A percentile compares a stretch with the other conserved stretches of the same genome.
Evolutionary conservation across 2,797 vertebrate genomes (phyloP).

Genomic region (Enteromius unitaeniatus): DNA sequence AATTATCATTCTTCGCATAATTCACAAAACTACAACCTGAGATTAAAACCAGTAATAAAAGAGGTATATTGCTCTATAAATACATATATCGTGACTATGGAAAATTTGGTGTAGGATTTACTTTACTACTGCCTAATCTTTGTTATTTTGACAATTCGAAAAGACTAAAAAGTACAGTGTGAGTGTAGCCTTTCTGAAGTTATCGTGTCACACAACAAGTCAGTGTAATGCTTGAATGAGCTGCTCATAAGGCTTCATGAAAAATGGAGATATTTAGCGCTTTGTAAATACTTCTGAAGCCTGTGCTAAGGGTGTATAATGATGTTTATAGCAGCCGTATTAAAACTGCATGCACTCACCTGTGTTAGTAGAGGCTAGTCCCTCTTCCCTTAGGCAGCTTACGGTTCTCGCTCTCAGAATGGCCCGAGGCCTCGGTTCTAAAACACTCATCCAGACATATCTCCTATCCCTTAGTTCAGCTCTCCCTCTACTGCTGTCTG

Average conservation of each 20-base stretch:
- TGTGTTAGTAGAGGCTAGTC: conserved; percentile 56
- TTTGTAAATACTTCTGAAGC: conserved; percentile 43
- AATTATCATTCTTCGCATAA: too few relatives aligned
- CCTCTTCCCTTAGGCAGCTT: conserved; percentile 60
- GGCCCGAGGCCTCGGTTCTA: conserved; percentile 63
- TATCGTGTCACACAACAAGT: neutral
- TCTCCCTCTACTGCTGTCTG: conserved; percentile 48
- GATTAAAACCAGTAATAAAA: neutral
- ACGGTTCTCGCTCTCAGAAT: conserved; percentile 64
- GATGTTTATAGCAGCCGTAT: conserved; percentile 53
- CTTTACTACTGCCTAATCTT: neutral
- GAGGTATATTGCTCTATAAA: neutral
- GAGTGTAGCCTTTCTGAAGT: neutral
- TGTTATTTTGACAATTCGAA: neutral
- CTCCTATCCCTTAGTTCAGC: conserved; percentile 52
- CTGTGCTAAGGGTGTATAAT: conserved; percentile 42
- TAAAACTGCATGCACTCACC: conserved; percentile 58
- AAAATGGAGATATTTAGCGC: conserved; percentile 8
- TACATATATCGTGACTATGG: neutral
- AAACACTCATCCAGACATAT: conserved; percentile 58
- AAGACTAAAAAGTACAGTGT: neutral
- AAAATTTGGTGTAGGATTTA: neutral
- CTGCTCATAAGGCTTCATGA: neutral
- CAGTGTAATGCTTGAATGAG: neutral
- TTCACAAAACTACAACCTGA: neutral